Percentiles rank a stretch among this genome's conserved stretches.
phyloP scores from a whole-genome alignment of 2,797 vertebrate genomes.

The Avahi laniger region DNA sequence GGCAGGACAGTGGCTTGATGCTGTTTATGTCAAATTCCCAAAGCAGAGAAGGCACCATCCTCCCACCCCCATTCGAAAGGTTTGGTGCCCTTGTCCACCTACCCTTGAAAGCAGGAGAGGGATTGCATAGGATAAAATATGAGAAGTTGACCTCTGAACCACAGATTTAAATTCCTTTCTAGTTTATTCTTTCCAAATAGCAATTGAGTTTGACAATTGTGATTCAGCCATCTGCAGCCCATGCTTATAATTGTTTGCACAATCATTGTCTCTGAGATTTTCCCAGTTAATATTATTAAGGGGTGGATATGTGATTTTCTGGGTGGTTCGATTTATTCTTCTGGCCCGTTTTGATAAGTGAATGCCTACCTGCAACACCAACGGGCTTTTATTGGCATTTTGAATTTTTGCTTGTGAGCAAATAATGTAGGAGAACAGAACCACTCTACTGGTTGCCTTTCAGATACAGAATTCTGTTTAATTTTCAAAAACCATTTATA shows the following conservation, averaged over 20 bases:
- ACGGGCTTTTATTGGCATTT: constrained; percentile 54
- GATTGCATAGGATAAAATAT: constrained; percentile 24
- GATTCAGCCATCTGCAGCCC: constrained; percentile 58
- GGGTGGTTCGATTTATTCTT: constrained; percentile 65
- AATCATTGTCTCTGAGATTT: constrained; percentile 66
- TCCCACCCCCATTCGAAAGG: background rate
- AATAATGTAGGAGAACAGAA: constrained; percentile 55
- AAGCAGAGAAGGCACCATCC: background rate
- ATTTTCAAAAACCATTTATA: constrained; percentile 69
- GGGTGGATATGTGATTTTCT: constrained; percentile 70
- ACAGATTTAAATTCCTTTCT: constrained; percentile 63
- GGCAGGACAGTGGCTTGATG: background rate
- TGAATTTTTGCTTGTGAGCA: constrained; percentile 58
- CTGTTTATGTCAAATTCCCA: background rate
- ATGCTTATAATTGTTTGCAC: constrained; percentile 53
- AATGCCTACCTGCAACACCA: constrained; percentile 31
- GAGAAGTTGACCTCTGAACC: constrained; percentile 42
- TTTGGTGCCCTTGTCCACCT: background rate
- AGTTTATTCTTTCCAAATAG: constrained; percentile 64
- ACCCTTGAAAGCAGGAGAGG: background rate
- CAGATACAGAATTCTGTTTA: constrained; percentile 64
- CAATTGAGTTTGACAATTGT: constrained; percentile 56
- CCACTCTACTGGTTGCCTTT: constrained; percentile 53
- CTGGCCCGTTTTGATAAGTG: constrained; percentile 69
- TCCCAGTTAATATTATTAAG: constrained; percentile 68